A percentile compares a stretch with the other conserved stretches of the same genome.
Conservation (phyloP, 1,140 invertebrate genomes). For the Philopotamus ludificatus region DNA sequence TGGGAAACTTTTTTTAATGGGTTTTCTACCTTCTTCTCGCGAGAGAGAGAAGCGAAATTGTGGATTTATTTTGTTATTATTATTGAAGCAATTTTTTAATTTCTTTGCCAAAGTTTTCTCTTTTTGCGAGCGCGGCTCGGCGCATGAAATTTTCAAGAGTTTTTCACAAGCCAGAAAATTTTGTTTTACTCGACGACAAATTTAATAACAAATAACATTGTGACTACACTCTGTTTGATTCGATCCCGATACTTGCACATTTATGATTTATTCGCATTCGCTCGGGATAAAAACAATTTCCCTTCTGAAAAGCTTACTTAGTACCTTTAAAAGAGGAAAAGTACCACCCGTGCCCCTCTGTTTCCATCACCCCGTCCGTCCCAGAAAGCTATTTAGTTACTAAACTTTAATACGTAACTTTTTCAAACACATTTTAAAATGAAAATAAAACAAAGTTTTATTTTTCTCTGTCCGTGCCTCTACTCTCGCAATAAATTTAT, state of each 20-base stretch:
- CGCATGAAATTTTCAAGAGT: slow-evolving; percentile 20
- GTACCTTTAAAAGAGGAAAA: neutral
- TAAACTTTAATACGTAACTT: slow-evolving; percentile 38
- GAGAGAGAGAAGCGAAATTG: slow-evolving; percentile 22
- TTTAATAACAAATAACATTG: too few relatives aligned
- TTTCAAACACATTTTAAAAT: slow-evolving; percentile 41
- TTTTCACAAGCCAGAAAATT: too few relatives aligned
- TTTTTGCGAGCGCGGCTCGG: neutral
- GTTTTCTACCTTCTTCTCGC: slow-evolving; percentile 25
- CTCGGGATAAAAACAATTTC: slow-evolving; percentile 12
- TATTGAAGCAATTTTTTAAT: slow-evolving; percentile 38
- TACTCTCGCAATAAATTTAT: slow-evolving; percentile 40
- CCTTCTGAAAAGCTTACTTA: slow-evolving; percentile 14
- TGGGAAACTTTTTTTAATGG: slow-evolving; percentile 40
- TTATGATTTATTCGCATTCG: slow-evolving; percentile 7
- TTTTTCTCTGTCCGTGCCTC: slow-evolving; percentile 37
- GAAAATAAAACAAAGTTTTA: slow-evolving; percentile 41
- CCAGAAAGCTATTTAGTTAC: slow-evolving; percentile 37
- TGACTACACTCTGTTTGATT: too few relatives aligned
- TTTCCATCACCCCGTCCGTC: neutral
- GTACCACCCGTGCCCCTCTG: neutral
- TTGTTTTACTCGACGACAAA: too few relatives aligned
- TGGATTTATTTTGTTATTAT: slow-evolving; percentile 39
- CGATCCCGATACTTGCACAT: neutral
- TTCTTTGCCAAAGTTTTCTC: slow-evolving; percentile 31